Evolutionary conservation across 2,888 invertebrate genomes (phyloP).

Genomic region (Drosophila acutilabella): DNA sequence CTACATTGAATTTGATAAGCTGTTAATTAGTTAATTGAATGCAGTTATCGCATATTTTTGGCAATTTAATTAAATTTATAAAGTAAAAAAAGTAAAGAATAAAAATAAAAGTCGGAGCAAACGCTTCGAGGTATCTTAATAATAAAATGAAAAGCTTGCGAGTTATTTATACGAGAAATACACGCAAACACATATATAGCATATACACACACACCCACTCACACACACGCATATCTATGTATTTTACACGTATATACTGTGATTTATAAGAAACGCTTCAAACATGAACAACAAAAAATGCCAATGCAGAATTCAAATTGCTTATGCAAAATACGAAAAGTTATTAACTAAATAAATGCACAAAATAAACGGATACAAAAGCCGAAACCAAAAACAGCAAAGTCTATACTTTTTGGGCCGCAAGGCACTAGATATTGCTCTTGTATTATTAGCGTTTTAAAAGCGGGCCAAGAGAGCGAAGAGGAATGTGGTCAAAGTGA

Average conservation of each 20-base stretch:
- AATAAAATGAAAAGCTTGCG: constrained; percentile 72
- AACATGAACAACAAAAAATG: constrained; percentile 40
- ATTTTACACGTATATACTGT: constrained; percentile 81
- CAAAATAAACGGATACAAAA: constrained; percentile 66
- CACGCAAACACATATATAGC: constrained; percentile 32
- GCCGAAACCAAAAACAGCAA: constrained; percentile 58
- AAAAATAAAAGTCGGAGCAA: constrained; percentile 39
- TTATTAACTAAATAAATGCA: constrained; percentile 79
- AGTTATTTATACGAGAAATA: constrained; percentile 59
- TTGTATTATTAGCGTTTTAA: constrained; percentile 44
- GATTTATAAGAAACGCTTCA: constrained; percentile 79
- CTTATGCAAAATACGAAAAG: constrained; percentile 65
- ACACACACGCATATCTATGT: constrained; percentile 66
- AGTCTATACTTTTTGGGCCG: constrained; percentile 66
- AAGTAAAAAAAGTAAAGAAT: constrained; percentile 22
- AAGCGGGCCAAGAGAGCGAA: constrained; percentile 35
- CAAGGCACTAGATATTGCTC: constrained; percentile 40
- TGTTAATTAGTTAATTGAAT: constrained; percentile 79
- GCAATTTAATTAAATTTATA: constrained; percentile 40
- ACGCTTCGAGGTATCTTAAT: constrained; percentile 59
- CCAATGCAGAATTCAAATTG: constrained; percentile 68
- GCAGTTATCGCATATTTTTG: constrained; percentile 57
- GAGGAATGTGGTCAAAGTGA: constrained; percentile 37
- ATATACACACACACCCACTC: constrained; percentile 32
- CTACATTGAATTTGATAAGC: constrained; percentile 56